A percentile compares a stretch with the other conserved stretches of the same genome.
phyloP scores from a whole-genome alignment of 2,113 vertebrate genomes.

The Platysteira castanea region DNA sequence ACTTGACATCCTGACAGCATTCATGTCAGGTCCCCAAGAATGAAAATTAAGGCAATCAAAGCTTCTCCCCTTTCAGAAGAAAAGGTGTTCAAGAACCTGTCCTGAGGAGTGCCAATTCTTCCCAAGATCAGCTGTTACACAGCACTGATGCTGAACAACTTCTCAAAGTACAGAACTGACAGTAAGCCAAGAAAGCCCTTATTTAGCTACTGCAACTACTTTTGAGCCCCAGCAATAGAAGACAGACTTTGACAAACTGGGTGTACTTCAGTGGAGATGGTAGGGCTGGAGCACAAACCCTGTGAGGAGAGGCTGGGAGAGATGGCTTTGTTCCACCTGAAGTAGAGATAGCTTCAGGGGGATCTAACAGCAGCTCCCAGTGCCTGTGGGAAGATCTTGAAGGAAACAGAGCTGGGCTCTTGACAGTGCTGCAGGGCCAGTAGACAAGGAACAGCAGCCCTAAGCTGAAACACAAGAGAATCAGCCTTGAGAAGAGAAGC shows the following conservation, averaged over 20 bases:
- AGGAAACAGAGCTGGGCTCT: background rate
- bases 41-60: background rate
- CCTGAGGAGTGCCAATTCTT: background rate
- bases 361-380: background rate
- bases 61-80: background rate
- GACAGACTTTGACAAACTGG: background rate
- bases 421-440: background rate
- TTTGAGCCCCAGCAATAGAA: background rate
- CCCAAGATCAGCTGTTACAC: background rate
- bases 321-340: background rate
- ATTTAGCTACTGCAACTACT: background rate
- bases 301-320: background rate
- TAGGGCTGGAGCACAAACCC: background rate
- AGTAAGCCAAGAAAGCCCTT: background rate
- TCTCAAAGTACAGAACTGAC: background rate
- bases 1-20: background rate
- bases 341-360: background rate
- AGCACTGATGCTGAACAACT: background rate
- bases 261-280: background rate
- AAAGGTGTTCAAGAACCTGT: background rate
- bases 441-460: background rate
- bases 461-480: background rate
- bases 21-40: background rate
- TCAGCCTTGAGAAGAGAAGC: background rate
- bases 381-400: background rate